phyloP scores from a whole-genome alignment of 2,113 vertebrate genomes.

The Festucalex cinctus region DNA sequence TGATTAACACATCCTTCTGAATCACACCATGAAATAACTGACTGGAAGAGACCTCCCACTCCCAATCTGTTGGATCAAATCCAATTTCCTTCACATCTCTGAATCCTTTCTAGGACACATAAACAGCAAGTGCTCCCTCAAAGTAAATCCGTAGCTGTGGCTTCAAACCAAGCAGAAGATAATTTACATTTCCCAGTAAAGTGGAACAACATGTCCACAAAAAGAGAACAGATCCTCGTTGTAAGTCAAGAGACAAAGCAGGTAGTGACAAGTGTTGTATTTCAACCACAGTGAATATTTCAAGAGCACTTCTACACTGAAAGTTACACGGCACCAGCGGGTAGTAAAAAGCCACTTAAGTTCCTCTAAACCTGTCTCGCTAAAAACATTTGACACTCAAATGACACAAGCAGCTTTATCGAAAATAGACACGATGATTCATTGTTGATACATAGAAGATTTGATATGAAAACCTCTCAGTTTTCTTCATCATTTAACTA shows the following conservation, averaged over 20 bases:
- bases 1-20: neutral
- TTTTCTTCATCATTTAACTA: neutral
- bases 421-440: neutral
- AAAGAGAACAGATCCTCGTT: conserved; percentile 35
- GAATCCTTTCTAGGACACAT: neutral
- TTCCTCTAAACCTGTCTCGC: conserved; percentile 16
- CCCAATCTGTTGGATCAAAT: neutral
- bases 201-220: conserved; percentile 17
- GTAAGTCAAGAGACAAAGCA: conserved; percentile 19
- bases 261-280: conserved; percentile 39
- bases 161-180: conserved; percentile 7
- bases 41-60: neutral
- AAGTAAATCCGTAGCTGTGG: neutral
- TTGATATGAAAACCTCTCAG: neutral
- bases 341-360: conserved; percentile 2
- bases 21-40: neutral
- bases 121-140: neutral
- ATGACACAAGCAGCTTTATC: neutral
- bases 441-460: neutral
- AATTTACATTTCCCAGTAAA: conserved; percentile 14
- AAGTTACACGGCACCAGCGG: conserved; percentile 20
- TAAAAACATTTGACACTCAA: conserved; percentile 6
- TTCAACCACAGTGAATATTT: conserved; percentile 66
- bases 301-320: conserved; percentile 56
- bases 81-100: neutral